Evolutionary conservation across 2,797 vertebrate genomes (phyloP).

Genomic region (Myotis myotis): DNA sequence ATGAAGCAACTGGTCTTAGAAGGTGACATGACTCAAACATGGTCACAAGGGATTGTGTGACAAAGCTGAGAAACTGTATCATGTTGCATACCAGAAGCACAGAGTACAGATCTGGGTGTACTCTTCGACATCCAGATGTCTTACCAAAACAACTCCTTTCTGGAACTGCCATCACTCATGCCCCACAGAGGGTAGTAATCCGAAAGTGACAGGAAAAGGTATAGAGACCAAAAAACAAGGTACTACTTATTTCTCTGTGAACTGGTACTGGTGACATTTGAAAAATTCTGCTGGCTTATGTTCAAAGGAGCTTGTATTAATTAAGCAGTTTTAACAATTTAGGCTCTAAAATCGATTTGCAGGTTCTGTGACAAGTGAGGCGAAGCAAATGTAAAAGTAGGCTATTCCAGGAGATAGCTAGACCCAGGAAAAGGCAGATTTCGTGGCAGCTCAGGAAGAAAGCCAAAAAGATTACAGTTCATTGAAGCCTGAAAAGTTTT

Average conservation of each 20-base stretch:
- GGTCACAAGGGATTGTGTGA: background rate
- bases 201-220: background rate
- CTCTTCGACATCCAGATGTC: background rate
- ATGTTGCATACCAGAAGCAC: background rate
- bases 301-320: constrained; percentile 4
- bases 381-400: background rate
- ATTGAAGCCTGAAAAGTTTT: background rate
- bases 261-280: background rate
- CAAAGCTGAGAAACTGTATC: background rate
- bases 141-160: background rate
- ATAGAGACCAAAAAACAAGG: background rate
- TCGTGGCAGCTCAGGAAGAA: background rate
- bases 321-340: constrained; percentile 3
- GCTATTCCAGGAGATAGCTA: background rate
- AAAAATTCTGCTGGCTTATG: background rate
- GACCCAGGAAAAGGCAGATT: background rate
- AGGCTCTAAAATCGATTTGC: background rate
- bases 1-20: background rate
- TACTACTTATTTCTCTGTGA: background rate
- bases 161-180: background rate
- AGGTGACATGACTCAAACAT: background rate
- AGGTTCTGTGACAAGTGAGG: background rate
- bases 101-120: background rate
- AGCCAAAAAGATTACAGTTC: background rate
- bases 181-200: background rate